Conservation (phyloP, 2,797 vertebrate genomes). For the Salmo trutta region DNA sequence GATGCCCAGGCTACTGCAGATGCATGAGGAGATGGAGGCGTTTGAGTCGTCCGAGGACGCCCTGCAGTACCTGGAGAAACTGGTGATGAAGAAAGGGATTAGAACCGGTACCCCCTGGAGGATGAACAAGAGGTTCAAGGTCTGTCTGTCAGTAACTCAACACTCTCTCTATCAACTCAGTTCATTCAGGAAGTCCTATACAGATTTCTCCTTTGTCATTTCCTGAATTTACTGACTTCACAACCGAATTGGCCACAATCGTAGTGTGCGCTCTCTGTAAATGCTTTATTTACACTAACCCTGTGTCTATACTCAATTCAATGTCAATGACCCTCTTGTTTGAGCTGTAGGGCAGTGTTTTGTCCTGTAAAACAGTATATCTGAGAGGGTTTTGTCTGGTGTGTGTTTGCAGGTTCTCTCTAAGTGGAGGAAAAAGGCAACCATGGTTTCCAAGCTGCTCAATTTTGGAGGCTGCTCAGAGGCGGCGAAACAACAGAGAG, state of each 20-base stretch:
- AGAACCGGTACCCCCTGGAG: neutral
- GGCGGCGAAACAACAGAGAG: neutral
- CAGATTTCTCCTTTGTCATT: too few relatives aligned
- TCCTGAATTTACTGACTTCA: too few relatives aligned
- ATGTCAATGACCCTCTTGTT: neutral
- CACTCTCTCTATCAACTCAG: too few relatives aligned
- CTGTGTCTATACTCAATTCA: neutral
- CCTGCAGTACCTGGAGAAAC: conserved; percentile 13
- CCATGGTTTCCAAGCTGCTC: conserved; percentile 9
- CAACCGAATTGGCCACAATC: too few relatives aligned
- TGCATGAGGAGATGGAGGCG: conserved; percentile 11
- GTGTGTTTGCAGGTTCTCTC: neutral
- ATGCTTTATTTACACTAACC: too few relatives aligned
- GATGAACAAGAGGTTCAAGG: neutral
- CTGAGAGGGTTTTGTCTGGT: neutral
- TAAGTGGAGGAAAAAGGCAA: conserved; percentile 15
- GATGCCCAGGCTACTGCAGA: conserved; percentile 1
- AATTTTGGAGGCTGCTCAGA: neutral
- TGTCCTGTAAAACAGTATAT: neutral
- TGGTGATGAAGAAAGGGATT: conserved; percentile 19
- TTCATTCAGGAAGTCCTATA: too few relatives aligned
- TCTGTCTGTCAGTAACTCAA: neutral
- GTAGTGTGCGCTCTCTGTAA: too few relatives aligned
- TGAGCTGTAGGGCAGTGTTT: neutral
- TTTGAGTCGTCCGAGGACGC: neutral